Evolutionary conservation across 2,113 vertebrate species (phyloP).

Genomic region (Phalacrocorax pelagicus): DNA sequence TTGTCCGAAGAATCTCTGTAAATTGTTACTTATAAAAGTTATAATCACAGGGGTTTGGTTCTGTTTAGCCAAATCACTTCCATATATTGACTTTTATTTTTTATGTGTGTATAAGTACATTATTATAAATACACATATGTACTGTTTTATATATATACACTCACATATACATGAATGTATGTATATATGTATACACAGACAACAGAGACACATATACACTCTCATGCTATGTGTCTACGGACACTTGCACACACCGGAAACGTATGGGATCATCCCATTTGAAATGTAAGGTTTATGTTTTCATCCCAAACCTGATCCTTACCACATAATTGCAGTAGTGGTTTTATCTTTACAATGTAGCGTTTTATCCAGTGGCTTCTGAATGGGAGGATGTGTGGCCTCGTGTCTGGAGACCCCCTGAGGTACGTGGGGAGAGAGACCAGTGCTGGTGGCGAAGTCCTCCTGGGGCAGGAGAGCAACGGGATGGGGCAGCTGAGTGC

Average conservation of each 20-base stretch:
- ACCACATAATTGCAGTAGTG: accelerated
- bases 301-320: background rate
- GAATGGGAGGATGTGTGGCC: background rate
- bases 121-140: background rate
- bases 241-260: background rate
- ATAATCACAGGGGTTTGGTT: background rate
- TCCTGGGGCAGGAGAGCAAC: background rate
- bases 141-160: no score
- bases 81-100: background rate
- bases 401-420: accelerated
- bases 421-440: background rate
- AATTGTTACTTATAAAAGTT: background rate
- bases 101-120: background rate
- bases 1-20: background rate
- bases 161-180: background rate
- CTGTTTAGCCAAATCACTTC: background rate
- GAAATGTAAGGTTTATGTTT: background rate
- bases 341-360: background rate
- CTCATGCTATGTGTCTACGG: accelerated
- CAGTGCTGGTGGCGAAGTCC: background rate
- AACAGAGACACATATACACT: background rate
- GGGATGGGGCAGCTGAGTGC: background rate
- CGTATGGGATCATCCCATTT: background rate
- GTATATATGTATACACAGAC: background rate
- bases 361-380: background rate